Evolutionary conservation across 92 coral and sea anemone species (phyloP).

Genomic region (Zoanthus sansibaricus): DNA sequence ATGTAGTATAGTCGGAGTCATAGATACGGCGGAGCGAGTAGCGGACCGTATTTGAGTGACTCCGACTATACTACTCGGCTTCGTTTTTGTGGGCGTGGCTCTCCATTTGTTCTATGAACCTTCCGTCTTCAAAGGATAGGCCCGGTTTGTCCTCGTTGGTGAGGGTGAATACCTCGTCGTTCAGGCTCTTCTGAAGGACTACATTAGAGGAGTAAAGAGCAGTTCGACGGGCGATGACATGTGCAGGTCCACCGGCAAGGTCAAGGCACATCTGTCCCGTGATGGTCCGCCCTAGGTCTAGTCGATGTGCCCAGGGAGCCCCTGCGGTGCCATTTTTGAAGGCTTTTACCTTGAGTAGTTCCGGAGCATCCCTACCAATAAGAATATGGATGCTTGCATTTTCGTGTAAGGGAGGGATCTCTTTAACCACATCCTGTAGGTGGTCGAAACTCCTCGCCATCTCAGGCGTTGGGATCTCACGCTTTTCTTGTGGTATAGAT

Average conservation of each 20-base stretch:
- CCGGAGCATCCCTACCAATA: background rate
- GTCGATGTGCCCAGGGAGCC: background rate
- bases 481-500: slow-evolving; percentile 63
- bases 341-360: background rate
- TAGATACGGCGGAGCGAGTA: too few species aligned
- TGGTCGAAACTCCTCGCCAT: slow-evolving; percentile 58
- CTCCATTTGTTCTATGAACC: background rate
- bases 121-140: slow-evolving; percentile 46
- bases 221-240: slow-evolving; percentile 45
- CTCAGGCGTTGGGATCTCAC: slow-evolving; percentile 71
- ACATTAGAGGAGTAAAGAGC: slow-evolving; percentile 12
- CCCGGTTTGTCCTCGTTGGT: slow-evolving; percentile 45
- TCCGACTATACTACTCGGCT: too few species aligned
- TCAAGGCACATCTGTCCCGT: slow-evolving; percentile 13
- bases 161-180: slow-evolving; percentile 38
- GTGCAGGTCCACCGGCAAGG: slow-evolving; percentile 38
- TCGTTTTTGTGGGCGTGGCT: slow-evolving; percentile 8
- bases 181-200: slow-evolving; percentile 8
- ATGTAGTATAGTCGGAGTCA: too few species aligned
- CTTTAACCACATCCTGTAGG: slow-evolving; percentile 40
- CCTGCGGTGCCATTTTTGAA: slow-evolving; percentile 12
- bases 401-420: slow-evolving; percentile 60
- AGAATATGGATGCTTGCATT: slow-evolving; percentile 38
- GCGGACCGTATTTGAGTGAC: too few species aligned
- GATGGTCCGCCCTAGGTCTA: slow-evolving; percentile 31